Conservation (phyloP, 1,140 invertebrate species). For the Brachionus asplanchnoidis region DNA sequence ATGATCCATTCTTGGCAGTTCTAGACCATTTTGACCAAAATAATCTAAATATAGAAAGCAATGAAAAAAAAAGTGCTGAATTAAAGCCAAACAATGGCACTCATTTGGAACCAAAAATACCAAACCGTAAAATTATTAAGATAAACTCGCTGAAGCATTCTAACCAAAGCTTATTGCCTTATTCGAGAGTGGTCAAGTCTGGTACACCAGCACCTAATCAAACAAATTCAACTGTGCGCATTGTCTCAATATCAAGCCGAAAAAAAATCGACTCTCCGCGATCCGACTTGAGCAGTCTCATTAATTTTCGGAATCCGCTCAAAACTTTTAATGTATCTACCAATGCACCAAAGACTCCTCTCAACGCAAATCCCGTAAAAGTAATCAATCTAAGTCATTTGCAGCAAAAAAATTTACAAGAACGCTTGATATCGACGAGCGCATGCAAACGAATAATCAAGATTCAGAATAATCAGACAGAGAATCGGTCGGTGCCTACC, state of each 20-base stretch:
- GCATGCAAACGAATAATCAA: slow-evolving; percentile 24
- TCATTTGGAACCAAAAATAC: background rate
- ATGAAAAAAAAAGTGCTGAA: background rate
- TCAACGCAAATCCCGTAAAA: background rate
- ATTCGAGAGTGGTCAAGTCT: background rate
- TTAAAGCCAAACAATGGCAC: background rate
- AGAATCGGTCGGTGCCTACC: background rate
- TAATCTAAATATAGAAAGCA: background rate
- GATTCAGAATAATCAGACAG: background rate
- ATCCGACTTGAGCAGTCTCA: background rate
- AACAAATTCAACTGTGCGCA: background rate
- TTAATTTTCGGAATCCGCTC: slow-evolving; percentile 7
- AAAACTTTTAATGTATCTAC: background rate
- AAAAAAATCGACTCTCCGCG: background rate
- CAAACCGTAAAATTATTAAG: background rate
- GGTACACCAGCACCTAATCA: background rate
- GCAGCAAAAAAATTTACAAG: slow-evolving; percentile 16
- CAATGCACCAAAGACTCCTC: background rate
- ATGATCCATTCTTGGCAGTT: slow-evolving; percentile 6
- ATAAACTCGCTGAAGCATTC: background rate
- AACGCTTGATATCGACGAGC: slow-evolving; percentile 4
- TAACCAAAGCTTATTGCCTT: background rate
- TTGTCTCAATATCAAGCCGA: background rate
- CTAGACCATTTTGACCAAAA: slow-evolving; percentile 10
- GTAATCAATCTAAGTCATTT: slow-evolving; percentile 22